phyloP scores from a whole-genome alignment of 2,888 invertebrate species.

The Pantelozetes paolii region DNA sequence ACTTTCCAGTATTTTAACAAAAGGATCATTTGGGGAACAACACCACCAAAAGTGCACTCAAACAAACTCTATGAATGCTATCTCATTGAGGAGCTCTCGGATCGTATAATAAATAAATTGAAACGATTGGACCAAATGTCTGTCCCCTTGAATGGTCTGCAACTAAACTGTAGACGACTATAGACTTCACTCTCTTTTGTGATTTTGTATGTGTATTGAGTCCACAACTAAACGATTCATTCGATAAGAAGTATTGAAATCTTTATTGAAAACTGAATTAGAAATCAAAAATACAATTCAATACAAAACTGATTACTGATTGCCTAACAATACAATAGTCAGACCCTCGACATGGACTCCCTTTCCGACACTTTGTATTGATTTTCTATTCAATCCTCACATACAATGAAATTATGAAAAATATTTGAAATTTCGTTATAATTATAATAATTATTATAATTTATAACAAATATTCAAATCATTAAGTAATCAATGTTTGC shows the following conservation, averaged over 20 bases:
- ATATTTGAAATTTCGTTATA: constrained; percentile 9
- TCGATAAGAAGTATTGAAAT: constrained; percentile 18
- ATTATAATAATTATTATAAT: constrained; percentile 1
- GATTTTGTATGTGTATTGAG: neutral
- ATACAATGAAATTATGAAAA: neutral
- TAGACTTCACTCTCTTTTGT: constrained; percentile 10
- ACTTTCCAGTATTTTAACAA: neutral
- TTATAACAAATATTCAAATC: neutral
- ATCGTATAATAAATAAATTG: constrained; percentile 34
- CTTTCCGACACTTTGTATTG: neutral
- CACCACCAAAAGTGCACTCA: constrained; percentile 34
- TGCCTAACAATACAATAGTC: neutral
- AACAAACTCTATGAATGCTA: constrained; percentile 23
- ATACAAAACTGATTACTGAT: neutral
- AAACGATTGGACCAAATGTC: neutral
- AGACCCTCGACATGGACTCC: neutral
- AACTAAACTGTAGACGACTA: neutral
- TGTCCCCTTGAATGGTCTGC: neutral
- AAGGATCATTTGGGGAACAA: neutral
- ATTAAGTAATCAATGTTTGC: neutral
- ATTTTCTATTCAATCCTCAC: neutral
- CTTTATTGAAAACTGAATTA: neutral
- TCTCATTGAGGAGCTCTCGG: constrained; percentile 27
- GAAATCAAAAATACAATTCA: neutral
- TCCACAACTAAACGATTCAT: constrained; percentile 9